Evolutionary conservation across 2,797 vertebrate genomes (phyloP), one percentile per base, ranked within the genome.

Genomic region (Manis crassicaudata): DNA sequence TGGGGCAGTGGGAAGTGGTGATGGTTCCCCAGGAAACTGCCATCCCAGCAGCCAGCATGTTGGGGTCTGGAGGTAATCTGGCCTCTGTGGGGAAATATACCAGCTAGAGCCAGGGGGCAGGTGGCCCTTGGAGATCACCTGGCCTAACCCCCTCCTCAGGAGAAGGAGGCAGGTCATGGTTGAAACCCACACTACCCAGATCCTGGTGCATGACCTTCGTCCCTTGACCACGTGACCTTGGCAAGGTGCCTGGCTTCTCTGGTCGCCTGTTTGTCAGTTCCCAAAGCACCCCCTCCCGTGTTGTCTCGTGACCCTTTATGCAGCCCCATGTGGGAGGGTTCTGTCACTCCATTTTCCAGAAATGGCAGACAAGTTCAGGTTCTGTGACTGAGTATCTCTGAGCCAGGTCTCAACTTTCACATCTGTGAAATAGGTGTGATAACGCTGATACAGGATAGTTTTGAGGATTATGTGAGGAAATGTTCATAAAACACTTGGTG

Each of bases 231-330:
- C 40, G 40, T n/a, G 86, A n/a, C 72, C 1, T 17, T 65, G 72
- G 32, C 56, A 32, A 21, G 35, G 25, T 18, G 20, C 85, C 65
- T 16, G n/a, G 4, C 80, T 50, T n/a, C 79, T 84, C 20, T 56
- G 63, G 29, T 37, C 7, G 0, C 27, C n/a, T 32, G 0, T 50
- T 35, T 25, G n/a, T 16, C 13, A 2, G 11, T 35, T 32, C 37
- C 85, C 35, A 35, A 9, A 17, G 37, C 46, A 3, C 43, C 52
- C 29, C 63, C n/a, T 54, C 84, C 60, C n/a, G 3, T 8, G 11
- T 20, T 21, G 1, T 63, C 43, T 85, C 4, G 0, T 46, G 60
- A 13, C 32, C 37, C 56, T 27, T 25, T 67, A n/a, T n/a, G 29
- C 11, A 21, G 37, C 56, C 46, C 82, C 5, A 0, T 58, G 9